Percentiles rank a stretch among this genome's conserved stretches.
phyloP scores from a whole-genome alignment of 2,113 vertebrate genomes.

The Cryptomyrus ogoouensis region DNA sequence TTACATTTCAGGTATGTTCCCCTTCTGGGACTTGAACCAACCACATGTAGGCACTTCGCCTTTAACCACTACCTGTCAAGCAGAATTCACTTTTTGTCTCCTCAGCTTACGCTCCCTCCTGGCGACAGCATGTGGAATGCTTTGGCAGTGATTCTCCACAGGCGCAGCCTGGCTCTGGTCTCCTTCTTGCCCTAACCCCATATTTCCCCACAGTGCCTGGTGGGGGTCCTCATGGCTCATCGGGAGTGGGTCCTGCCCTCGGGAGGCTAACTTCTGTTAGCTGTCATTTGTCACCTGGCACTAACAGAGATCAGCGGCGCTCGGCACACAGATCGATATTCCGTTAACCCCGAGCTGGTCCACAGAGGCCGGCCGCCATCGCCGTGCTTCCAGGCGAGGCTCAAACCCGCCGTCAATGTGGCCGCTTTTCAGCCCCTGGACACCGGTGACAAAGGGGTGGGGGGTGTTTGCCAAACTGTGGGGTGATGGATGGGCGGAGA shows the following conservation, averaged over 20 bases:
- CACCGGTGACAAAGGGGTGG: slow-evolving; percentile 81
- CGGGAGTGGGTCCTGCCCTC: slow-evolving; percentile 62
- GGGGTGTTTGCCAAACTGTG: slow-evolving; percentile 79
- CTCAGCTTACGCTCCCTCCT: not conserved
- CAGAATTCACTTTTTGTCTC: not conserved
- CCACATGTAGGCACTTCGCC: not conserved
- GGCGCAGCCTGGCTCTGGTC: not conserved
- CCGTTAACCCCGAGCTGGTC: slow-evolving; percentile 90
- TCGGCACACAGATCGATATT: slow-evolving; percentile 96
- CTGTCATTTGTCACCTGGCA: slow-evolving; percentile 89
- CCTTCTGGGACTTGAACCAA: not conserved
- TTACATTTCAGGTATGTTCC: not conserved
- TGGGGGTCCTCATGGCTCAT: slow-evolving; percentile 14
- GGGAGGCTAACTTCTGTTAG: slow-evolving; percentile 81
- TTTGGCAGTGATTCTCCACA: not conserved
- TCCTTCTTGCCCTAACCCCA: not conserved
- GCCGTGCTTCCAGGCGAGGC: slow-evolving; percentile 66
- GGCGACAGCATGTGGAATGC: not conserved
- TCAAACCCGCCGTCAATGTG: slow-evolving; percentile 66
- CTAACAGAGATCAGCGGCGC: slow-evolving; percentile 96
- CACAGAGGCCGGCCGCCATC: slow-evolving; percentile 66
- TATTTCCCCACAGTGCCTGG: not conserved
- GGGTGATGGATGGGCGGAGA: slow-evolving; percentile 78
- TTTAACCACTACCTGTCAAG: not conserved
- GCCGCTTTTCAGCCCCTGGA: slow-evolving; percentile 88